A percentile compares a stretch with the other conserved stretches of the same genome.
Evolutionary conservation across 2,113 vertebrate genomes (phyloP).

Genomic region (Lates calcarifer): DNA sequence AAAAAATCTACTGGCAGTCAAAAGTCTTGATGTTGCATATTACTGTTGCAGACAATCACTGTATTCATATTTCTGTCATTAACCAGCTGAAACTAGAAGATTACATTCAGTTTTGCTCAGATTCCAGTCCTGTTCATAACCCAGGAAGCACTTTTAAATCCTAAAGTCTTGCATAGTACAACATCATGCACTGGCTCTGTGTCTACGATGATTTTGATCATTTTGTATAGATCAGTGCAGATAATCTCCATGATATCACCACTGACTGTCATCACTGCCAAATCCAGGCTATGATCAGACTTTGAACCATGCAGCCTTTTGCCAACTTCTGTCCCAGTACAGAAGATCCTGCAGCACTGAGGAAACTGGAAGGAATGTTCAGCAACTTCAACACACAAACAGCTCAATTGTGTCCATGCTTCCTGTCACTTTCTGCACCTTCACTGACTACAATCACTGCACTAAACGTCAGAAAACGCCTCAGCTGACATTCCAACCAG

Average conservation of each 20-base stretch:
- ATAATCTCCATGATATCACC: conserved; percentile 1
- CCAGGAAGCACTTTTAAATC: neutral
- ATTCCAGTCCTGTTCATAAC: neutral
- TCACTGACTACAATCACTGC: conserved; percentile 18
- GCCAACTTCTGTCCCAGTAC: neutral
- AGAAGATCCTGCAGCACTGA: conserved; percentile 30
- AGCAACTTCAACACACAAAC: conserved; percentile 46
- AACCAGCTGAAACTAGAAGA: neutral
- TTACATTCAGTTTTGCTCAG: neutral
- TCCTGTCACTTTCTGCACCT: conserved; percentile 60
- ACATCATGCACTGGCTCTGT: neutral
- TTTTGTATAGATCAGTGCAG: conserved; percentile 7
- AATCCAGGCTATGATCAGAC: neutral
- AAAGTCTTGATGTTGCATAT: too few relatives aligned
- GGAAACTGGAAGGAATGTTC: conserved; percentile 62
- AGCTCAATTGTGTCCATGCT: conserved; percentile 57
- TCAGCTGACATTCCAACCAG: conserved; percentile 14
- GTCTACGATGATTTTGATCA: neutral
- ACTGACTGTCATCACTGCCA: neutral
- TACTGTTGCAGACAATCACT: neutral
- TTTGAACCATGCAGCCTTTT: neutral
- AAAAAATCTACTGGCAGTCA: too few relatives aligned
- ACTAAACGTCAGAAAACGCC: neutral
- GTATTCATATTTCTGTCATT: neutral
- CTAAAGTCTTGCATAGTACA: neutral